These are phyloP conservation scores for Rhizoglyphus robini DNA, from an alignment of 1,140 invertebrate species.

Conservation along the genomic window DNA sequence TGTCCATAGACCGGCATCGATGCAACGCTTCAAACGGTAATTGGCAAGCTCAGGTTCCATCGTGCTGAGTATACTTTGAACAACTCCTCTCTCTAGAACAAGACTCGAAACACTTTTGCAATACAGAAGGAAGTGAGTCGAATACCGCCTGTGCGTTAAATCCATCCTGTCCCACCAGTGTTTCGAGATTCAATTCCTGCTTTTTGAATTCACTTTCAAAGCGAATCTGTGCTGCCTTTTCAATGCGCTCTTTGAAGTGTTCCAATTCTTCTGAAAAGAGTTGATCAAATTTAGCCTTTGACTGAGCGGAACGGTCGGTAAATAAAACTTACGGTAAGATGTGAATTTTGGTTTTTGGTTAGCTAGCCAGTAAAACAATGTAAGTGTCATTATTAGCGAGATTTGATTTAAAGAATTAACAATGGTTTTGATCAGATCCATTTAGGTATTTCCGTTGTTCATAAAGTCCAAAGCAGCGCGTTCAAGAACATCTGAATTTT, in stretches of 20 bases:
- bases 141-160: slow-evolving; percentile 94
- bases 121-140: slow-evolving; percentile 69
- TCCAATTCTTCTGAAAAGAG: slow-evolving; percentile 87
- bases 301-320: slow-evolving; percentile 66
- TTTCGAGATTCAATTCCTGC: slow-evolving; percentile 62
- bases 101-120: slow-evolving; percentile 52
- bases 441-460: no score
- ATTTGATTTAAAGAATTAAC: no score
- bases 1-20: background rate
- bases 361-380: no score
- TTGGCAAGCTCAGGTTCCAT: slow-evolving; percentile 48
- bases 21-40: background rate
- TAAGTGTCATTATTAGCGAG: no score
- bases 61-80: slow-evolving; percentile 68
- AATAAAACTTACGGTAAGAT: no score
- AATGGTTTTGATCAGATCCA: no score
- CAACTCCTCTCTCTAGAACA: slow-evolving; percentile 73
- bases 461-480: no score
- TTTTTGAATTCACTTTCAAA: slow-evolving; percentile 65
- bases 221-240: slow-evolving; percentile 71
- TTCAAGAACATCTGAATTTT: no score
- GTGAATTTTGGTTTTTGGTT: no score
- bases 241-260: slow-evolving; percentile 75
- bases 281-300: slow-evolving; percentile 76
- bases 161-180: slow-evolving; percentile 84